A percentile compares a stretch with the other conserved stretches of the same genome.
phyloP scores from a whole-genome alignment of 2,797 vertebrate species.

The Menidia menidia region DNA sequence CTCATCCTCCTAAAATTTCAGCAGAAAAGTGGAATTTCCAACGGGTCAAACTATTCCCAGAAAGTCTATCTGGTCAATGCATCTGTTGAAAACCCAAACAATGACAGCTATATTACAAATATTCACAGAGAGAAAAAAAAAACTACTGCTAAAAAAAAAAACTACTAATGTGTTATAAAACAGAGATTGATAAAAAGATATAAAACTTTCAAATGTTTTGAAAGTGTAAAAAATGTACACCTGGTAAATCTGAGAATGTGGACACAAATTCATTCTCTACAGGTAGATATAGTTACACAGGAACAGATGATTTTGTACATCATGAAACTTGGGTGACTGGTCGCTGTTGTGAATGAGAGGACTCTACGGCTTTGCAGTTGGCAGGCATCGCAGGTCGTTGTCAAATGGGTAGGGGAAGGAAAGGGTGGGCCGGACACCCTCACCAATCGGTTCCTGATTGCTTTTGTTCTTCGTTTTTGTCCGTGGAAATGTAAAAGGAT shows the following conservation, averaged over 20 bases:
- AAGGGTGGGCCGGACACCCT: constrained; percentile 13
- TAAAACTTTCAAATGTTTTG: constrained; percentile 81
- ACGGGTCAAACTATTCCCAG: constrained; percentile 12
- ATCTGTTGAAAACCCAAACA: constrained; percentile 41
- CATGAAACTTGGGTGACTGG: constrained; percentile 23
- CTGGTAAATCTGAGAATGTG: constrained; percentile 44
- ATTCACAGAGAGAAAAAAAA: constrained; percentile 33
- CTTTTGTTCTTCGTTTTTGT: constrained; percentile 39
- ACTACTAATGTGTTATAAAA: constrained; percentile 77
- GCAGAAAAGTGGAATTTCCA: not conserved
- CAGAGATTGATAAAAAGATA: constrained; percentile 82
- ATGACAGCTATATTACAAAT: constrained; percentile 54
- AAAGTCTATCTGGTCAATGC: constrained; percentile 31
- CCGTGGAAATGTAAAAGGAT: constrained; percentile 12
- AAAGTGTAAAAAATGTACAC: constrained; percentile 81
- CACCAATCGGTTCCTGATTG: constrained; percentile 33
- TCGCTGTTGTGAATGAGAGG: constrained; percentile 9
- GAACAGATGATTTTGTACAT: constrained; percentile 27
- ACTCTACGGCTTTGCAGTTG: constrained; percentile 39
- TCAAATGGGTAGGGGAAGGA: constrained; percentile 45
- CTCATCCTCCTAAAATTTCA: not conserved
- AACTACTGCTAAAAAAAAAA: constrained; percentile 56
- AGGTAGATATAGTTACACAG: constrained; percentile 42
- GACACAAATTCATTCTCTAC: constrained; percentile 53
- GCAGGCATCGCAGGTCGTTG: constrained; percentile 51